Percentiles rank a stretch among this genome's conserved stretches.
Evolutionary conservation across 2,888 invertebrate genomes (phyloP).

Genomic region (Cerceris rybyensis): DNA sequence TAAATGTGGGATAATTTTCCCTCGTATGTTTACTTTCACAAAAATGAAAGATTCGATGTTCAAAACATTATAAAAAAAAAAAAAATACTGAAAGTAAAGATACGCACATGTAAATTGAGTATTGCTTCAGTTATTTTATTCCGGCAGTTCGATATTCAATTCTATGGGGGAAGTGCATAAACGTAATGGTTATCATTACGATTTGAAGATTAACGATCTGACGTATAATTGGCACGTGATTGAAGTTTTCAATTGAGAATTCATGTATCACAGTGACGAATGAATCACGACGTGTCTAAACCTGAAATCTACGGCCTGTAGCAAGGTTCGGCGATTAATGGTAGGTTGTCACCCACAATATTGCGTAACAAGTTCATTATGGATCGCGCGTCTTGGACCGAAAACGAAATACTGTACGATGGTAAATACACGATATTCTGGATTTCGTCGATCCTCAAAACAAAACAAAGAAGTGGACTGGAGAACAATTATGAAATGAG

Average conservation of each 20-base stretch:
- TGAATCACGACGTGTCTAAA: constrained; percentile 28
- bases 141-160: too few species aligned
- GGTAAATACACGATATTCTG: not conserved
- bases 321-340: constrained; percentile 47
- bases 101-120: too few species aligned
- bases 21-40: too few species aligned
- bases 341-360: constrained; percentile 36
- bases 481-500: too few species aligned
- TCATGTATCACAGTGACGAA: constrained; percentile 45
- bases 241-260: constrained; percentile 38
- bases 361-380: constrained; percentile 59
- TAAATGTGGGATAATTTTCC: too few species aligned
- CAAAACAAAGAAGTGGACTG: too few species aligned
- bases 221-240: not conserved
- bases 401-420: constrained; percentile 1
- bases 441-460: too few species aligned
- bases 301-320: constrained; percentile 35
- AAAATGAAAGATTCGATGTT: too few species aligned
- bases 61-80: too few species aligned
- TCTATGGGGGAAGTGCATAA: too few species aligned
- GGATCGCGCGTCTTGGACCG: constrained; percentile 2
- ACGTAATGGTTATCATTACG: not conserved
- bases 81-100: too few species aligned
- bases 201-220: constrained; percentile 3
- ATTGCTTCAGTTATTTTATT: too few species aligned